Base-by-base conservation (phyloP, 2,797 vertebrate genomes). In the Pipistrellus kuhlii region DNA sequence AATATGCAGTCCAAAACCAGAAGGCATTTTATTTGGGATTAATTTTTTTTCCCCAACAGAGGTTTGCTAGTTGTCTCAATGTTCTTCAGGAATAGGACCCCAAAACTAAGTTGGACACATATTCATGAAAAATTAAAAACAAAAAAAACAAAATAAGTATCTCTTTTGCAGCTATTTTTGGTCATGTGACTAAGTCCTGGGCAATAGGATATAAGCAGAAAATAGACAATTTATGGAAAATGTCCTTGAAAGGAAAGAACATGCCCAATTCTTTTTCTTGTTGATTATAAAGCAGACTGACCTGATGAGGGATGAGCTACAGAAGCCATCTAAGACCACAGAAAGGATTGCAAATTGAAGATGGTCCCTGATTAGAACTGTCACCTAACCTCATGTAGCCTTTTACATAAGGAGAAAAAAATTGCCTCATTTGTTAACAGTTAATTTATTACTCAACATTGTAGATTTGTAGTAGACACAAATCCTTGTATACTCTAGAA, bases 401-500 rank as follows among this genome's bases (percentile, higher is more conserved):
- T 69, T 85, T 71, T 35, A 62, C 32, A 35, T 15, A 53, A 78
- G 2, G 20, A 4, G 5, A 27, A 17, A 80, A 59, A 87, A 17
- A 17, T 46, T 14, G 6, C 10, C 5, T 30, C 53, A 30, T 53
- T 30, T 82, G 15, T 41, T 32, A 77, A 48, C 18, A 55, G 57
- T 81, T 53, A 92, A 73, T 51, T 64, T 41, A 25, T 80, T 93
- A 78, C 12, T 46, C 46, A 78, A 69, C 48, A 77, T 32, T 93
- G 17, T 17, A 72, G 9, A 68, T 81, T 48, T 90, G 25, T 38
- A 69, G 35, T 66, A 55, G 3, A 57, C 59, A 51, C n/a, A 73
- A 86, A 30, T 82, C 57, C 59, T 86, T 77, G 15, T 73, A 38
- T 69, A 83, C 25, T 73, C 20, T 35, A 68, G 1, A 66, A 78